Percentiles rank a stretch among this genome's conserved stretches.
Evolutionary conservation across 1,140 invertebrate species (phyloP).

Genomic region (Apocrypta bakeri): DNA sequence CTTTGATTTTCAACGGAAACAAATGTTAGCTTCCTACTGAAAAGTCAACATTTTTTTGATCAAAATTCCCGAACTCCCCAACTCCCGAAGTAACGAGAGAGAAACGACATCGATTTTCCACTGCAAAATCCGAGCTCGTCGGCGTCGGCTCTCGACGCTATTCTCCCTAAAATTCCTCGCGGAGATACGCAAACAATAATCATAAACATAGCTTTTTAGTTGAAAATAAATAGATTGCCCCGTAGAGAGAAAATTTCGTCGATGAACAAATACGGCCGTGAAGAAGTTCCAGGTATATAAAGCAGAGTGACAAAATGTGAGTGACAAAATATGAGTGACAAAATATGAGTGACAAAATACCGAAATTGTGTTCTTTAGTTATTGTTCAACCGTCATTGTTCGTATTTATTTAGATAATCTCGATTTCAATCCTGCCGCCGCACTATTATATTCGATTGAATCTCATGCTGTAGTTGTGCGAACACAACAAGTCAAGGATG

Average conservation of each 20-base stretch:
- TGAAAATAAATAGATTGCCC: not conserved
- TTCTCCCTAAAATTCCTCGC: not conserved
- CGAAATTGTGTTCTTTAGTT: slow-evolving; percentile 56
- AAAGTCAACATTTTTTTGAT: not conserved
- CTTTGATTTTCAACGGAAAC: no score
- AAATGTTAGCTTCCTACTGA: no score
- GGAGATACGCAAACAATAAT: not conserved
- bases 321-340: no score
- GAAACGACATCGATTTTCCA: no score
- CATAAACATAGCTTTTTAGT: not conserved
- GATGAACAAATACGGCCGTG: not conserved
- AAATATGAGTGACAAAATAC: slow-evolving; percentile 43
- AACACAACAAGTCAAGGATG: not conserved
- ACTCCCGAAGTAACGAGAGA: not conserved
- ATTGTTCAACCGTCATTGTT: slow-evolving; percentile 47
- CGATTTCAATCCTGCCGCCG: not conserved
- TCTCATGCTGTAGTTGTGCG: not conserved
- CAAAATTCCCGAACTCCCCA: not conserved
- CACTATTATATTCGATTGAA: not conserved
- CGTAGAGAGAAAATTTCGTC: not conserved
- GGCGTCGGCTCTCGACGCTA: no score
- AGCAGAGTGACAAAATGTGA: no score
- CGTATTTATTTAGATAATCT: slow-evolving; percentile 50
- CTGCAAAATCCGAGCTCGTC: no score
- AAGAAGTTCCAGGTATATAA: slow-evolving; percentile 10